Base-by-base conservation (phyloP, 1,140 invertebrate species). In the Drosophila insularis region DNA sequence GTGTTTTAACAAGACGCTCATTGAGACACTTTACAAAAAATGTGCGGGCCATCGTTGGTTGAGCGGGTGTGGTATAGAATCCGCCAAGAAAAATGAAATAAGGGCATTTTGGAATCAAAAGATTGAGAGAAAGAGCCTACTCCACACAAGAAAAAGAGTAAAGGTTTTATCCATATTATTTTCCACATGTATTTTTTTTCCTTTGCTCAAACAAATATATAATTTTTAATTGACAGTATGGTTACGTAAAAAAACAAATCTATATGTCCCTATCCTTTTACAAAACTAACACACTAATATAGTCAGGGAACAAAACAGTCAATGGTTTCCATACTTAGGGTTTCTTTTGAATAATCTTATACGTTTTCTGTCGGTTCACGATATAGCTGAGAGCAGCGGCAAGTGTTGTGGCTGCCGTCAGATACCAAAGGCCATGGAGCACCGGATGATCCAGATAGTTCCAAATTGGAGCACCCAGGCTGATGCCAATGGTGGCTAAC, bases 351-450 rank as follows among this genome's bases (percentile, higher is more conserved):
- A 96, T 92, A 73, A 95, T 94, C 93, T 95, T 95, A 91, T 96
- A 97, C 3, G 96, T 97, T 92, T 97, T 94, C 91, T 96, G 97
- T 92, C 96, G 96, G 76, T 95, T 95, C 69, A 96, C 92, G 70
- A 97, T 90, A 92, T 98, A 98, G 92, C 96, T 97, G 2, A 96
- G 73, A 39, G 96, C 97, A 56, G 97, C 97, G 13, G 95, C 94
- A 46, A 98, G 84, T 14, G 98, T 98, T 35, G 97, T 97, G 4
- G 93, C 92, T 19, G 95, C 97, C 14, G 97, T 98, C 21, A 96
- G 70, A 81, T 95, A 97, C 94, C 97, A 98, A 19, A 98, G 92
- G n/a, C 93, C 93, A 77, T 96, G 94, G 3, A 99, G 92, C 7
- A 94, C 90, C 5, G 95, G 94, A 92, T 98, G 97, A 87, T 96